Conservation (phyloP, 30 jellyfish, hydroid and myxozoan species). For the Pseudorhiza aurosa region DNA sequence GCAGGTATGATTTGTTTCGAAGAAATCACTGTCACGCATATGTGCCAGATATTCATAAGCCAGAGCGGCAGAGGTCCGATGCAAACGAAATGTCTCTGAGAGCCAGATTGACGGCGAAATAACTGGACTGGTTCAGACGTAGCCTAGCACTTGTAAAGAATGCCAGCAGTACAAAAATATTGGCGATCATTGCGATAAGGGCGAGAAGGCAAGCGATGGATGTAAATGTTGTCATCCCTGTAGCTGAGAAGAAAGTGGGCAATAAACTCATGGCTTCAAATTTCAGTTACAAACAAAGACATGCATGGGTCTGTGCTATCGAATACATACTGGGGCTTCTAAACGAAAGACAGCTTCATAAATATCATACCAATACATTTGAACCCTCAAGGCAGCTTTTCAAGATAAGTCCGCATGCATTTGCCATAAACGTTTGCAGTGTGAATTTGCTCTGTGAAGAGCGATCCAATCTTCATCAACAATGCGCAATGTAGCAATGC, state of each 20-base stretch:
- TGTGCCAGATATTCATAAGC: slow-evolving; percentile 48
- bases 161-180: slow-evolving; percentile 10
- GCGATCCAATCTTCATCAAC: too few relatives aligned
- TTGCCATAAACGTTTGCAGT: too few relatives aligned
- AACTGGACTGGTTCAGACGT: slow-evolving; percentile 13
- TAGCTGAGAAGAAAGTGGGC: slow-evolving; percentile 1
- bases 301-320: too few relatives aligned
- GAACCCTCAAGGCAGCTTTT: too few relatives aligned
- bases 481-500: too few relatives aligned
- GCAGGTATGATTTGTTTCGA: slow-evolving; percentile 4
- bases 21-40: background rate
- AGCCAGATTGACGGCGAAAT: slow-evolving; percentile 38
- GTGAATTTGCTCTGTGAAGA: too few relatives aligned
- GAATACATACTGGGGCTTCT: too few relatives aligned
- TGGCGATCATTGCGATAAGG: slow-evolving; percentile 19
- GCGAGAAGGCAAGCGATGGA: slow-evolving; percentile 11
- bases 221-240: slow-evolving; percentile 24
- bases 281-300: too few relatives aligned
- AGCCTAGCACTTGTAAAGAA: slow-evolving; percentile 11
- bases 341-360: too few relatives aligned
- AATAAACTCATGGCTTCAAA: background rate
- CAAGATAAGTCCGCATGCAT: too few relatives aligned
- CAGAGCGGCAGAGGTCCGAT: slow-evolving; percentile 47
- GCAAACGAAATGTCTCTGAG: slow-evolving; percentile 34
- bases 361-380: too few relatives aligned